A percentile compares a stretch with the other conserved stretches of the same genome.
These are phyloP conservation scores for Lampris incognitus DNA, from an alignment of 2,113 vertebrate species.

Conservation along the genomic window DNA sequence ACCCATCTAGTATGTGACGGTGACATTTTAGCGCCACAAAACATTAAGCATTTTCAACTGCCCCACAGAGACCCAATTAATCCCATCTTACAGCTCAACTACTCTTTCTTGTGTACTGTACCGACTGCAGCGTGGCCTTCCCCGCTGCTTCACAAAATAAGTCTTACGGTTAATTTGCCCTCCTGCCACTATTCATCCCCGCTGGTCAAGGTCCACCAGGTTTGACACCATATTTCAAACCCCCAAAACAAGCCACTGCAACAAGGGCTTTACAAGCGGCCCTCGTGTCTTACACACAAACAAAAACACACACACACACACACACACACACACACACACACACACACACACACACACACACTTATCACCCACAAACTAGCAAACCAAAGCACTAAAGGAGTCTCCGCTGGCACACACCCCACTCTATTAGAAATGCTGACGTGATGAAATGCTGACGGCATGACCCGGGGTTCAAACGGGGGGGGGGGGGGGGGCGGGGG, in stretches of 20 bases:
- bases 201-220: neutral
- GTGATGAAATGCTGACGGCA: slow-evolving; percentile 34
- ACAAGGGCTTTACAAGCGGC: slow-evolving; percentile 9
- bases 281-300: neutral
- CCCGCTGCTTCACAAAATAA: no score
- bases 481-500: no score
- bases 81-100: no score
- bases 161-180: no score
- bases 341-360: neutral
- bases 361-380: slow-evolving; percentile 18
- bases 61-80: no score
- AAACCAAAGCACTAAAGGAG: slow-evolving; percentile 4
- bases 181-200: neutral
- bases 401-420: slow-evolving; percentile 4
- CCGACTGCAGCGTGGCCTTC: no score
- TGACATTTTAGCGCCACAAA: no score
- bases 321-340: neutral
- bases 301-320: neutral
- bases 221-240: neutral
- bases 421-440: slow-evolving; percentile 25
- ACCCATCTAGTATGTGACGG: no score
- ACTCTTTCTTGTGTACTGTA: no score
- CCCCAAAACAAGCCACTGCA: slow-evolving; percentile 9
- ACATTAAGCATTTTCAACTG: no score
- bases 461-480: slow-evolving; percentile 9